phyloP scores from a whole-genome alignment of 2,113 vertebrate species.

The Chionis minor region DNA sequence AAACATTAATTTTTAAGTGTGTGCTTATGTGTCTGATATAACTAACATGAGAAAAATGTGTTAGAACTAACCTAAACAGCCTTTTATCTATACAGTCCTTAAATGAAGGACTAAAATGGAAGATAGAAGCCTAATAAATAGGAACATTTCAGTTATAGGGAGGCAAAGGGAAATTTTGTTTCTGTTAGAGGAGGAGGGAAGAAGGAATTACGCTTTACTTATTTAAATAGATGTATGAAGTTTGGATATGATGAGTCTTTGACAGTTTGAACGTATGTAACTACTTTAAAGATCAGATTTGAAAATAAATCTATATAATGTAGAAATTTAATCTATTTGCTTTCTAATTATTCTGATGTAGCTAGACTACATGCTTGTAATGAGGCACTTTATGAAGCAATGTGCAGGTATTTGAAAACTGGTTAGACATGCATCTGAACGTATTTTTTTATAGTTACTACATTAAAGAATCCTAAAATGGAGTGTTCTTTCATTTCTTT shows the following conservation, averaged over 20 bases:
- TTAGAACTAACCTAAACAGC: neutral
- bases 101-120: neutral
- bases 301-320: neutral
- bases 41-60: neutral
- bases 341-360: neutral
- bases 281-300: neutral
- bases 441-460: neutral
- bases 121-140: neutral
- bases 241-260: neutral
- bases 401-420: neutral
- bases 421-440: neutral
- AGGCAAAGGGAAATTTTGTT: neutral
- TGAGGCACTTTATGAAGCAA: neutral
- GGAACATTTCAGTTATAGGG: neutral
- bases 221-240: neutral
- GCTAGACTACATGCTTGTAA: neutral
- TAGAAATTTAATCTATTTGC: neutral
- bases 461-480: neutral
- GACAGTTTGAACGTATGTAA: neutral
- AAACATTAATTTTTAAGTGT: neutral
- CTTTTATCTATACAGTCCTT: neutral
- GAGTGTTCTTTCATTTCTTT: neutral
- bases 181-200: neutral
- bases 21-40: neutral
- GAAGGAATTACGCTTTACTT: neutral